These are phyloP conservation scores for Wasmannia auropunctata DNA, from an alignment of 1,140 invertebrate species.

Conservation along the genomic window DNA sequence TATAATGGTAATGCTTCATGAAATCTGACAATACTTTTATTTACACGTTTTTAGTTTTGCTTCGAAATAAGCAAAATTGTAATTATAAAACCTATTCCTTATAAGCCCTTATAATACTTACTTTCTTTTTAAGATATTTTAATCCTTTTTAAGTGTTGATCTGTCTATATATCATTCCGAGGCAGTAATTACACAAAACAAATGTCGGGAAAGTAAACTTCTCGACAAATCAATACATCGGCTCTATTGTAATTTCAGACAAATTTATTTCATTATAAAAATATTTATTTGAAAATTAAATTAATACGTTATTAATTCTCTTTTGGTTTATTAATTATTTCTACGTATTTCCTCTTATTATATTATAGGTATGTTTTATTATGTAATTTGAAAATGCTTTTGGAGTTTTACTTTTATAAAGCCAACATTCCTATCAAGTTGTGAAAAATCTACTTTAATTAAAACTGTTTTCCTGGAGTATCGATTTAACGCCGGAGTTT, in stretches of 20 bases:
- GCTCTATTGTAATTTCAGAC: neutral
- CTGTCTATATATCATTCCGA: constrained; percentile 27
- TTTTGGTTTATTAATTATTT: neutral
- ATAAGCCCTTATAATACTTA: neutral
- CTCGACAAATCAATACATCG: neutral
- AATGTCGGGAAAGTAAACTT: neutral
- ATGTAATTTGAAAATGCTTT: constrained; percentile 2
- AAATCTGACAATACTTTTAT: neutral
- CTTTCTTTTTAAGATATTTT: neutral
- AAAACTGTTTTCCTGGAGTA: constrained; percentile 40
- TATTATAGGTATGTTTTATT: neutral
- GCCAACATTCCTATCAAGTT: constrained; percentile 15
- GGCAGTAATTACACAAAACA: constrained; percentile 6
- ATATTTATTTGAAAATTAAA: neutral
- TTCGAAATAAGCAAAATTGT: neutral
- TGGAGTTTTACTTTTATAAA: neutral
- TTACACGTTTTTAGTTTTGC: neutral
- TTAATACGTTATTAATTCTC: neutral
- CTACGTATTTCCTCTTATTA: neutral
- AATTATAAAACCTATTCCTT: neutral
- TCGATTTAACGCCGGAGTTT: constrained; percentile 37
- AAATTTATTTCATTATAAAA: neutral
- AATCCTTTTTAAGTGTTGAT: neutral
- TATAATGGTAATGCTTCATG: neutral
- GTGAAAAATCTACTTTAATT: constrained; percentile 42